Evolutionary conservation across 1,140 invertebrate genomes (phyloP), one percentile per base, ranked within the genome.

Genomic region (Mamestra configurata): DNA sequence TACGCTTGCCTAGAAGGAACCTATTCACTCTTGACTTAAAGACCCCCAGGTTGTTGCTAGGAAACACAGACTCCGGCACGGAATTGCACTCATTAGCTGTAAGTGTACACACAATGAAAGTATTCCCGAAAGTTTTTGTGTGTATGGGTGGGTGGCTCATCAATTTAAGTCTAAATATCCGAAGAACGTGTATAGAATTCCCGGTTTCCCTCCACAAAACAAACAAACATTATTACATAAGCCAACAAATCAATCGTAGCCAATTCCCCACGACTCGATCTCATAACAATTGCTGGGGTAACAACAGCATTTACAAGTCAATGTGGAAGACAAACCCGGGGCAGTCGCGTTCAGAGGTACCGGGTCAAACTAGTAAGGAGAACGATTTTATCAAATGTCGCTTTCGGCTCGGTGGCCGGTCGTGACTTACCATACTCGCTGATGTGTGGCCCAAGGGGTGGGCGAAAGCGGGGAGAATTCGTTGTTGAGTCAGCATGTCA

Each of bases 401-500:
- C 89, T 90, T 92, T 92, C 90, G 90, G 92, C 90, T 88, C 90
- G 91, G 90, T 93, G 92, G 90, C 88, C 90, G 84, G 82, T 94
- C 93, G 93, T 94, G 93, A 94, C 93, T 93, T 92, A 91, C 93
- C 93, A 91, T 94, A 93, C 87, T 86, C 83, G 91, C 85, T 84
- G 57, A 73, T 77, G 20, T 55, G 20, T 37, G 57, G 64, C 46
- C 24, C 51, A 77, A 85, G 37, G 72, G n/a, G 77, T 64, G 73
- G 82, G 80, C 24, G 76, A 78, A 10, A 61, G 70, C 68, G 77
- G n/a, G 4, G 13, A 10, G 8, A 20, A 6, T 37, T 0, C 1
- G 31, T 0, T 37, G 55, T 2, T 27, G 20, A 71, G 15, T 51
- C 27, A 11, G 11, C 15, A 49, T n/a, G 6, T 49, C 15, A 15